Base-by-base conservation (phyloP, 37 sponge, comb jelly and placozoan species). In the Tethya wilhelma region DNA sequence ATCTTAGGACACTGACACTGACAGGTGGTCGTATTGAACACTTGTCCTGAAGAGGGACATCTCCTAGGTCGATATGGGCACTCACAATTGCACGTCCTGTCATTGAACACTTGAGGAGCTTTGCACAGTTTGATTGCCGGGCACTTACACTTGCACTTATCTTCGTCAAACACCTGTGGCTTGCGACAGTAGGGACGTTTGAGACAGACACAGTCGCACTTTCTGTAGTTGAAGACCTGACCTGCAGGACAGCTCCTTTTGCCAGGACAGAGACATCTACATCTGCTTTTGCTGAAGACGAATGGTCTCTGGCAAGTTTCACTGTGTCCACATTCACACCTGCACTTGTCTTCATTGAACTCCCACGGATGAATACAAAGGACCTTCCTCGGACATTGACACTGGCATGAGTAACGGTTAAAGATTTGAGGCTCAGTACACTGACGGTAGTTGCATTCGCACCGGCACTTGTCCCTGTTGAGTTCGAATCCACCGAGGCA, bases 121-220 rank as follows among this genome's bases (percentile, higher is more conserved):
- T 58, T 19, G 31, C 80, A 80, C 34, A 1, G 7, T 60, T 60
- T 60, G 25, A n/a, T 60, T 23, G n/a, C n/a, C n/a, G 79, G 76
- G 53, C 87, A 86, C 46, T 62, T 30, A 33, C 87, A 86, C 44
- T 69, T 12, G 40, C 85, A 84, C 5, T 46, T 76, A 26, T 84
- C 22, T 5, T 68, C 3, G 36, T 84, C 39, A 34, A 74, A 79
- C 11, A 23, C 19, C 69, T 79, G 64, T 53, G 56, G 79, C 5
- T 22, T 22, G 33, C 19, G 66, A 65, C 79, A 78, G 43, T 7
- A 36, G 14, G 29, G 42, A 29, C 46, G 17, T 5, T 22, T 67
- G 12, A 32, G 39, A 38, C 80, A 79, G 22, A n/a, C 39, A 53
- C 80, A 79, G 26, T 64, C 39, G 31, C 83, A 82, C 22, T 6